A percentile compares a stretch with the other conserved stretches of the same genome.
phyloP scores from a whole-genome alignment of 2,113 vertebrate genomes.

The Trochalopteron elliotii region DNA sequence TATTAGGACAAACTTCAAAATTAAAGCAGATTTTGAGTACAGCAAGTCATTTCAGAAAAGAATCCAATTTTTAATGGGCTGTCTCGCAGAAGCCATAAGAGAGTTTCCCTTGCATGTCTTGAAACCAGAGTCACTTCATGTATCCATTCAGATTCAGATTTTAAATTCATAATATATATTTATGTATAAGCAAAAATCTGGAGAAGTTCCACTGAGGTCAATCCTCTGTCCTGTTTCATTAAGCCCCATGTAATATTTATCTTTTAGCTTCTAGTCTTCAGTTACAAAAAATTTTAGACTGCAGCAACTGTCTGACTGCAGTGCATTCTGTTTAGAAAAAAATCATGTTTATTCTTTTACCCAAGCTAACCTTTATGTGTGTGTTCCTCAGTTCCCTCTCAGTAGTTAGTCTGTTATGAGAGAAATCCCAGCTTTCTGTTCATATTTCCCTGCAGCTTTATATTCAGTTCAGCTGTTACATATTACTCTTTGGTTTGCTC shows the following conservation, averaged over 20 bases:
- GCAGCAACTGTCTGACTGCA: not conserved
- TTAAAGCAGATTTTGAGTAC: not conserved
- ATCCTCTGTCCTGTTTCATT: not conserved
- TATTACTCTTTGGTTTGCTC: slow-evolving; percentile 25
- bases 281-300: not conserved
- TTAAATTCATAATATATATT: not conserved
- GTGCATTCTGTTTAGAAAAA: not conserved
- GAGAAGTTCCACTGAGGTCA: not conserved
- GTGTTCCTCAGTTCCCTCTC: not conserved
- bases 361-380: not conserved
- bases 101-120: not conserved
- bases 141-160: not conserved
- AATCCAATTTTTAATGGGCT: not conserved
- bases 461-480: slow-evolving; percentile 6
- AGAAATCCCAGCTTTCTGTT: not conserved
- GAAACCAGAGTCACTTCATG: not conserved
- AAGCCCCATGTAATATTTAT: not conserved
- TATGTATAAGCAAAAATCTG: not conserved
- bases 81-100: not conserved
- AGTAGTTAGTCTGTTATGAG: not conserved
- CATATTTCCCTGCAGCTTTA: not conserved
- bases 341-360: not conserved
- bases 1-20: not conserved
- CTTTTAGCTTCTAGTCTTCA: not conserved
- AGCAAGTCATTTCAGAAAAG: not conserved